Conservation (phyloP, 1,140 invertebrate species). For the Solenopsis fugax region DNA sequence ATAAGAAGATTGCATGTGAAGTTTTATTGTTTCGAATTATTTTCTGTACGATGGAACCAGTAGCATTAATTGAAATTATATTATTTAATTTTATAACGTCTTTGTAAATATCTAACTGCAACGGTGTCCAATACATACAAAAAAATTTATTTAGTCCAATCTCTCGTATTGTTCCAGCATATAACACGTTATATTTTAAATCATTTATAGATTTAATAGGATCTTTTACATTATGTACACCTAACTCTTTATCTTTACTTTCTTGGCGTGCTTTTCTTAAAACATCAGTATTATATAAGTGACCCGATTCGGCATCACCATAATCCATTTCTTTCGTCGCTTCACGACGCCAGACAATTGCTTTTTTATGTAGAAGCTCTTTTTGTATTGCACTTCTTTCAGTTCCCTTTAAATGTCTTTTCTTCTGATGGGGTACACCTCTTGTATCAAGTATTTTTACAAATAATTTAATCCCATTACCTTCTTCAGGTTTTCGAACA, state of each 20-base stretch:
- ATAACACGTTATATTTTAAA: slow-evolving; percentile 35
- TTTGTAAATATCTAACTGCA: slow-evolving; percentile 27
- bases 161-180: slow-evolving; percentile 21
- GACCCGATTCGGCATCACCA: slow-evolving; percentile 13
- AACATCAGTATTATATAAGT: not conserved
- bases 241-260: slow-evolving; percentile 38
- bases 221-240: not conserved
- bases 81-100: slow-evolving; percentile 11
- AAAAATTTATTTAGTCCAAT: slow-evolving; percentile 38
- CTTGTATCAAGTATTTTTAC: slow-evolving; percentile 4
- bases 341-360: slow-evolving; percentile 18
- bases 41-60: slow-evolving; percentile 5
- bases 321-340: slow-evolving; percentile 5
- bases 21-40: not conserved
- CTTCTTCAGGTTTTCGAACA: not conserved
- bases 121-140: slow-evolving; percentile 35
- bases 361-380: not conserved
- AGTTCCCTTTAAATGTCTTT: slow-evolving; percentile 5
- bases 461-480: not conserved
- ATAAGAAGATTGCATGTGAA: slow-evolving; percentile 35
- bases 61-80: slow-evolving; percentile 4
- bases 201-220: slow-evolving; percentile 3
- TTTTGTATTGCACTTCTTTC: no score
- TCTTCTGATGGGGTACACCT: slow-evolving; percentile 8
- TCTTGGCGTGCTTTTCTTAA: slow-evolving; percentile 25